Evolutionary conservation across 2,888 invertebrate genomes (phyloP).

Genomic region (Sinodicranocentrus sp.): DNA sequence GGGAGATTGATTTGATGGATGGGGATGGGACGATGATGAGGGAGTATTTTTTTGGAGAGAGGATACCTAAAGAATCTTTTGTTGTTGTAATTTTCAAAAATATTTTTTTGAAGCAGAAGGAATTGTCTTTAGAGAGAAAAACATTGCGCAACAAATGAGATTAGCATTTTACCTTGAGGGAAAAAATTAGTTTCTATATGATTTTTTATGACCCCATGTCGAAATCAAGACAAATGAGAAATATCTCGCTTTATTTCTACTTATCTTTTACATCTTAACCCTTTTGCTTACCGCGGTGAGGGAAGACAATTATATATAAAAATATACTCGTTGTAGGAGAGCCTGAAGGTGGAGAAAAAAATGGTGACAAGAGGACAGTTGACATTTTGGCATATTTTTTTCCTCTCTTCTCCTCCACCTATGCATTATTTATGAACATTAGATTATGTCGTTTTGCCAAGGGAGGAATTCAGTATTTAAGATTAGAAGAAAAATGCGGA

Average conservation of each 20-base stretch:
- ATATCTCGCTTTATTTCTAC: conserved; percentile 12
- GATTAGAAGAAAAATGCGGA: background rate
- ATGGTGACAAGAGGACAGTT: conserved; percentile 37
- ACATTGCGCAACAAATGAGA: too few relatives aligned
- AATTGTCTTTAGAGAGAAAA: too few relatives aligned
- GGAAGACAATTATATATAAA: too few relatives aligned
- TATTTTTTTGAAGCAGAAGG: too few relatives aligned
- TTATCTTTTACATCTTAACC: background rate
- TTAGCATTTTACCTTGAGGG: conserved; percentile 1
- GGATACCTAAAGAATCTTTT: too few relatives aligned
- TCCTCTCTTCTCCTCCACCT: background rate
- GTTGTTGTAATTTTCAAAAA: too few relatives aligned
- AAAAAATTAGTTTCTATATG: conserved; percentile 1
- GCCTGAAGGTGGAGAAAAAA: background rate
- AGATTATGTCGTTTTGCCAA: conserved; percentile 6
- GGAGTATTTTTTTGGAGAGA: too few relatives aligned
- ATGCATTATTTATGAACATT: conserved; percentile 48
- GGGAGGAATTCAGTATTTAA: background rate
- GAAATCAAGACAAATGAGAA: background rate
- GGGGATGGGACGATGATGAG: too few relatives aligned
- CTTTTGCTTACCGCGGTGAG: too few relatives aligned
- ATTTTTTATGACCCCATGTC: background rate
- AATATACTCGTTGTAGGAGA: too few relatives aligned
- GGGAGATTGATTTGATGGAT: conserved; percentile 14
- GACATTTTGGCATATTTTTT: conserved; percentile 18